A percentile compares a stretch with the other conserved stretches of the same genome.
Conservation (phyloP, 1,140 invertebrate genomes). For the Lerema accius region DNA sequence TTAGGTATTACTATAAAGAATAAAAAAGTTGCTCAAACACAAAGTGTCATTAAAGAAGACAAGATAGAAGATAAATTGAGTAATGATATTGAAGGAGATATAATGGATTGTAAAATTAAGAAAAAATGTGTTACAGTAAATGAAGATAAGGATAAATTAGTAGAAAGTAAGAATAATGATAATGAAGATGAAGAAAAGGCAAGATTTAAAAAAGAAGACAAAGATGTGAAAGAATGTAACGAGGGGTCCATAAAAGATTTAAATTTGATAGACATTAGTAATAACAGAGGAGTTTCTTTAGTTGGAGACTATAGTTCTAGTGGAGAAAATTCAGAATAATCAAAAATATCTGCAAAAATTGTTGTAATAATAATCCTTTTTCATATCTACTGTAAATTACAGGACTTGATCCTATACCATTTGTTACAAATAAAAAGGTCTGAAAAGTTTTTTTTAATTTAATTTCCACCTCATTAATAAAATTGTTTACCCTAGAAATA, state of each 20-base stretch:
- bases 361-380: too few species aligned
- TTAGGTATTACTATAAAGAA: slow-evolving; percentile 73
- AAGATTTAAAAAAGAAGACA: slow-evolving; percentile 10
- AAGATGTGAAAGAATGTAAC: slow-evolving; percentile 1
- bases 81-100: slow-evolving; percentile 30
- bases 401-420: neutral
- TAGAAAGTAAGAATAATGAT: slow-evolving; percentile 20
- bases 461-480: too few species aligned
- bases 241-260: neutral
- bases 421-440: neutral
- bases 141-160: neutral
- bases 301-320: slow-evolving; percentile 75
- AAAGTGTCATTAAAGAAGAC: neutral
- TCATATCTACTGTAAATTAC: too few species aligned
- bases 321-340: slow-evolving; percentile 62
- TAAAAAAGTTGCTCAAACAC: slow-evolving; percentile 38
- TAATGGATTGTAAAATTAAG: neutral
- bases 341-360: too few species aligned
- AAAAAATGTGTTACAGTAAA: neutral
- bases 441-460: too few species aligned
- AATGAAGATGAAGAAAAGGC: slow-evolving; percentile 22
- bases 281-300: slow-evolving; percentile 47
- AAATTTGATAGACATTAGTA: neutral
- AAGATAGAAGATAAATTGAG: slow-evolving; percentile 16
- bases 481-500: too few species aligned